Evolutionary conservation across 2,113 vertebrate genomes (phyloP).

Genomic region (Archocentrus centrarchus): DNA sequence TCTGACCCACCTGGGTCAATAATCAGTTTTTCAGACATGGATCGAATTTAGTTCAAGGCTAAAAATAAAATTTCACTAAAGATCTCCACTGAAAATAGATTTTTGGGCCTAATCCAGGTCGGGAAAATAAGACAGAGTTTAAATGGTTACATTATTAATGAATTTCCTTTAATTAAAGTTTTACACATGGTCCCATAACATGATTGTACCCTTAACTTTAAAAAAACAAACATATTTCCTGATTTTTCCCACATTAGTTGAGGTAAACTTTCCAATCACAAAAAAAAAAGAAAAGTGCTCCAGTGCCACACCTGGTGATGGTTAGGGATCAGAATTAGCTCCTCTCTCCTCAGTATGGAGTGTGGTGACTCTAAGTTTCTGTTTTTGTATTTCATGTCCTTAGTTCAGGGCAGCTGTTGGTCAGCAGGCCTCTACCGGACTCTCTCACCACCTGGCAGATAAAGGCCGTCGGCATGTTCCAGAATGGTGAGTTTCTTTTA

Average conservation of each 20-base stretch:
- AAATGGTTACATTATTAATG: background rate
- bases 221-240: no score
- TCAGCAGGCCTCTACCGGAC: slow-evolving; percentile 84
- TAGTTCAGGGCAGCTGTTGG: slow-evolving; percentile 65
- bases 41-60: no score
- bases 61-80: background rate
- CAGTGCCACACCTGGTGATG: background rate
- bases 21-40: no score
- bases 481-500: slow-evolving; percentile 77
- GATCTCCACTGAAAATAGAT: background rate
- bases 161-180: background rate
- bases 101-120: background rate
- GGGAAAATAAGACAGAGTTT: background rate
- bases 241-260: no score
- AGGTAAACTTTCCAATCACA: no score
- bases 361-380: background rate
- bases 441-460: slow-evolving; percentile 95
- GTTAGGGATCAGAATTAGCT: background rate
- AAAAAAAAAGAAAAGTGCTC: background rate
- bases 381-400: background rate
- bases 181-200: background rate
- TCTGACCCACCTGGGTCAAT: no score
- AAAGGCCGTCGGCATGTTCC: slow-evolving; percentile 88
- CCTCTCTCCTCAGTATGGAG: background rate
- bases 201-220: background rate